A percentile compares a stretch with the other conserved stretches of the same genome.
Evolutionary conservation across 2,113 vertebrate genomes (phyloP).

Genomic region (Coptodon rendalli): DNA sequence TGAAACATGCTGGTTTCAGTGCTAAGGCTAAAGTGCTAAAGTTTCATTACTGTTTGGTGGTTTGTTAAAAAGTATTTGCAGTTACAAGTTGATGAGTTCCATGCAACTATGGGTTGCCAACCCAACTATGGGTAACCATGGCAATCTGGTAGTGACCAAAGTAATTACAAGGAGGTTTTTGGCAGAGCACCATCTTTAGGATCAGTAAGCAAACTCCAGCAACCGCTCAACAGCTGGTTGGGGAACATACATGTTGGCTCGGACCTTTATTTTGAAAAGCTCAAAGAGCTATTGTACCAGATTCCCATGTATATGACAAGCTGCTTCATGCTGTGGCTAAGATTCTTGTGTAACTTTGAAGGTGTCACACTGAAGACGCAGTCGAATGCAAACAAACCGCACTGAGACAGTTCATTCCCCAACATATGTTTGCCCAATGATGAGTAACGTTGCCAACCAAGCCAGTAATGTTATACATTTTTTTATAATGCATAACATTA

Average conservation of each 20-base stretch:
- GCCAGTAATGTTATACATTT: slow-evolving; percentile 69
- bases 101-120: not conserved
- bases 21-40: not conserved
- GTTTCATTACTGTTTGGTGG: not conserved
- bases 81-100: not conserved
- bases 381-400: not conserved
- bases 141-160: not conserved
- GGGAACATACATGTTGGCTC: not conserved
- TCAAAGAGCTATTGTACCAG: not conserved
- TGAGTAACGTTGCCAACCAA: slow-evolving; percentile 27
- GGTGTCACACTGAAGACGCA: not conserved
- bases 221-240: not conserved
- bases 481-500: slow-evolving; percentile 72
- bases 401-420: not conserved
- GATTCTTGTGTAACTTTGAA: not conserved
- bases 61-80: not conserved
- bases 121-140: not conserved
- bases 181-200: not conserved
- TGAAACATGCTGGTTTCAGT: not conserved
- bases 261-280: not conserved
- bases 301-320: not conserved
- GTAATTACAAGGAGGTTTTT: not conserved
- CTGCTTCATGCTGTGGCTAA: not conserved
- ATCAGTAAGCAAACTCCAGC: not conserved
- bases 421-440: slow-evolving; percentile 9